phyloP scores from a whole-genome alignment of 2,797 vertebrate genomes.

The Novumbra hubbsi region DNA sequence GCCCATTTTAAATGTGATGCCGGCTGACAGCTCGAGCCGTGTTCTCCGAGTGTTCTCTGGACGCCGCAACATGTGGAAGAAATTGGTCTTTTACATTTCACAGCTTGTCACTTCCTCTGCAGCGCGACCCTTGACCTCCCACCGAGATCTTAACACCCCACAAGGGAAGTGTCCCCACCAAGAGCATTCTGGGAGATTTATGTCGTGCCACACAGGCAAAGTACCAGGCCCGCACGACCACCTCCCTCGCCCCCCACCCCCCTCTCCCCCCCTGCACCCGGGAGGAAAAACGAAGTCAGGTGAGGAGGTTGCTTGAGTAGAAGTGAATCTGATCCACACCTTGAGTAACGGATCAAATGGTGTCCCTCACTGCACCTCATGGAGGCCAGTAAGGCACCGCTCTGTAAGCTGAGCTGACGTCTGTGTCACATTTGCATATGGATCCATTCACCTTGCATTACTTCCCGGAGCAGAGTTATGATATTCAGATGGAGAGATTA shows the following conservation, averaged over 20 bases:
- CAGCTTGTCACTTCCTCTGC: conserved; percentile 99
- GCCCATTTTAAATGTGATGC: conserved; percentile 86
- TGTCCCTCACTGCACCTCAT: conserved; percentile 68
- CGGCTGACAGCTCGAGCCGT: conserved; percentile 84
- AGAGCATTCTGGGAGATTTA: conserved; percentile 80
- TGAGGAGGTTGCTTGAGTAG: conserved; percentile 64
- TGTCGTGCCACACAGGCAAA: conserved; percentile 61
- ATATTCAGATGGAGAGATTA: conserved; percentile 67
- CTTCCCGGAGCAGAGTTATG: conserved; percentile 64
- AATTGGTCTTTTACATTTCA: conserved; percentile 99
- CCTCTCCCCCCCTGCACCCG: neutral
- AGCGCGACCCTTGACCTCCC: conserved; percentile 92
- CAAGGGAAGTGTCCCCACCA: conserved; percentile 91
- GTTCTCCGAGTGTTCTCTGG: conserved; percentile 80
- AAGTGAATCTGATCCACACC: conserved; percentile 69
- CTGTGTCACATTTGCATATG: conserved; percentile 67
- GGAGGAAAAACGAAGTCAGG: conserved; percentile 39
- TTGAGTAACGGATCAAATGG: conserved; percentile 76
- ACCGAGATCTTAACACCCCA: conserved; percentile 88
- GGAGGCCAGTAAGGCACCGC: conserved; percentile 13
- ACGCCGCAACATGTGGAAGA: conserved; percentile 96
- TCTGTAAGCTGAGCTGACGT: conserved; percentile 71
- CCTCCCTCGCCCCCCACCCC: conserved; percentile 21
- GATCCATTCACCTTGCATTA: conserved; percentile 71
- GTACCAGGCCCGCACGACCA: conserved; percentile 38